phyloP scores from a whole-genome alignment of 2,797 vertebrate genomes.

The Lutjanus argentimaculatus region DNA sequence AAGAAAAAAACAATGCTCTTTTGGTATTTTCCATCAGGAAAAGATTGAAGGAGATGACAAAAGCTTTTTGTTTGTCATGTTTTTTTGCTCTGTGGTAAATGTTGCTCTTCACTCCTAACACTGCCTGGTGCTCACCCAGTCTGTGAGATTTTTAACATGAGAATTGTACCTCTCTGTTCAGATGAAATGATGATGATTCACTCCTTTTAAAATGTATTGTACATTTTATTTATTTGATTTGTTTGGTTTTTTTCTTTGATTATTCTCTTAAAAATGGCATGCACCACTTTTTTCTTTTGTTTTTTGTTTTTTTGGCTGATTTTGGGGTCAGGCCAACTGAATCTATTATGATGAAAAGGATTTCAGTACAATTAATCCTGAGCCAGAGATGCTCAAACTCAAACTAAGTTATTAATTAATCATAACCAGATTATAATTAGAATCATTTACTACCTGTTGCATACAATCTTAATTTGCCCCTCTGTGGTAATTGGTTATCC shows the following conservation, averaged over 20 bases:
- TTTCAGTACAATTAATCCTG: slow-evolving; percentile 29
- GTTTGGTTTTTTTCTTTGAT: slow-evolving; percentile 39
- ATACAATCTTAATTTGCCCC: slow-evolving; percentile 44
- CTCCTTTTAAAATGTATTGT: slow-evolving; percentile 79
- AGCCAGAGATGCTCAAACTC: slow-evolving; percentile 10
- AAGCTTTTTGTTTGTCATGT: slow-evolving; percentile 35
- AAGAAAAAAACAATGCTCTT: slow-evolving; percentile 40
- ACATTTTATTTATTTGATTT: slow-evolving; percentile 82
- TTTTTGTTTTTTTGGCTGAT: slow-evolving; percentile 54
- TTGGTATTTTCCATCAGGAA: slow-evolving; percentile 41
- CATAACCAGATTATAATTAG: slow-evolving; percentile 48
- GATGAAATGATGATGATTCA: slow-evolving; percentile 74
- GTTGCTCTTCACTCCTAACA: slow-evolving; percentile 80
- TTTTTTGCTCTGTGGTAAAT: slow-evolving; percentile 66
- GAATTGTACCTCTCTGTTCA: slow-evolving; percentile 69
- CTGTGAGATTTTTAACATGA: slow-evolving; percentile 73
- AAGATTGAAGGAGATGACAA: slow-evolving; percentile 40
- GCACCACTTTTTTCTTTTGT: slow-evolving; percentile 69
- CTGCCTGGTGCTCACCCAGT: slow-evolving; percentile 87
- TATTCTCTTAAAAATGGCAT: slow-evolving; percentile 81
- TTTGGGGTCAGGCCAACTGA: slow-evolving; percentile 32
- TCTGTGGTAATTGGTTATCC: slow-evolving; percentile 21
- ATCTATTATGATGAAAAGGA: slow-evolving; percentile 18
- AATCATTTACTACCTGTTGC: slow-evolving; percentile 46
- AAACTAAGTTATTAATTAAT: slow-evolving; percentile 21